phyloP scores from a whole-genome alignment of 2,888 invertebrate species.

The Cheiracanthium punctorium region DNA sequence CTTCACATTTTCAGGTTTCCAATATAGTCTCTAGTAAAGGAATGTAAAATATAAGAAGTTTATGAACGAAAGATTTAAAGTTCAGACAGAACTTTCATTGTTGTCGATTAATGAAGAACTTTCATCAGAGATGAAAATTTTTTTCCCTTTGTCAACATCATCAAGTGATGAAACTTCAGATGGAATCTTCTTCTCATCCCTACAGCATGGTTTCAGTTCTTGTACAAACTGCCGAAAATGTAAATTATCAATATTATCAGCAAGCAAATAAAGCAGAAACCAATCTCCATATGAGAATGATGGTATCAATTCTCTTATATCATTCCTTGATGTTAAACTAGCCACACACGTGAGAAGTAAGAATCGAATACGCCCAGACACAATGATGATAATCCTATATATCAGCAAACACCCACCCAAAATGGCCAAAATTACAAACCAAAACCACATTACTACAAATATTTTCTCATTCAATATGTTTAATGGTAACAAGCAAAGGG shows the following conservation, averaged over 20 bases:
- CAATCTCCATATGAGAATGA: conserved; percentile 84
- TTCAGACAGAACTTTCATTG: conserved; percentile 46
- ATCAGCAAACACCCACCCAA: conserved; percentile 80
- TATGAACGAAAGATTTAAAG: too few species aligned
- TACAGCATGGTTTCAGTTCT: not conserved
- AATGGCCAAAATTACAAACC: conserved; percentile 87
- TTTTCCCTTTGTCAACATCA: conserved; percentile 36
- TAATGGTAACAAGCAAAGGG: conserved; percentile 72
- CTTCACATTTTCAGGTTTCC: too few species aligned
- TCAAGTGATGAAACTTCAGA: conserved; percentile 5
- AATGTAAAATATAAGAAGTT: too few species aligned
- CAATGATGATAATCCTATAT: conserved; percentile 84
- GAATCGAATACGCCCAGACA: conserved; percentile 85
- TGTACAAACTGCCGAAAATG: conserved; percentile 46
- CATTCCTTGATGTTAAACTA: conserved; percentile 81
- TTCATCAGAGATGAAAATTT: not conserved
- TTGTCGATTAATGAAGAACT: not conserved
- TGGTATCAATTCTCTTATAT: conserved; percentile 61
- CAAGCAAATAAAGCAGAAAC: conserved; percentile 84
- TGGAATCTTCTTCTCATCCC: not conserved
- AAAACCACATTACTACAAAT: conserved; percentile 95
- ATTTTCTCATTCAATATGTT: conserved; percentile 80
- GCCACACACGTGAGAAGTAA: conserved; percentile 84
- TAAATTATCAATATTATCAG: conserved; percentile 88
- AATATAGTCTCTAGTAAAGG: too few species aligned